Percentiles rank a stretch among this genome's conserved stretches.
Evolutionary conservation across 92 coral and sea anemone species (phyloP).

Genomic region (Zoanthus sansibaricus): DNA sequence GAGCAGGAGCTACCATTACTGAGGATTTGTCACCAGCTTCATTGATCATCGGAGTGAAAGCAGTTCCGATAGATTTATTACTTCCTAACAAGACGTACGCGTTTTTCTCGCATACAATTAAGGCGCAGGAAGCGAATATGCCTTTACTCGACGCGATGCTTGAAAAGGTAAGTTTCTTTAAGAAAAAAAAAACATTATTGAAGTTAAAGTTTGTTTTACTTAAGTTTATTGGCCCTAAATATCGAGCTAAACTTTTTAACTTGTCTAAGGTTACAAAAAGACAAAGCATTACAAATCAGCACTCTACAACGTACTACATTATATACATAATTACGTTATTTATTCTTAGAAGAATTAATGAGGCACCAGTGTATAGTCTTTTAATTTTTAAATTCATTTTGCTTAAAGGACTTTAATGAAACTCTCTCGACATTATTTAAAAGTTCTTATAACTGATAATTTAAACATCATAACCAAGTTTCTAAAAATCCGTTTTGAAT

Average conservation of each 20-base stretch:
- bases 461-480: too few species aligned
- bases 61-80: constrained; percentile 89
- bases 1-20: constrained; percentile 90
- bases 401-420: too few species aligned
- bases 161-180: constrained; percentile 74
- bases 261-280: not conserved
- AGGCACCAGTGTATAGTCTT: too few species aligned
- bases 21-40: constrained; percentile 92
- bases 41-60: constrained; percentile 93
- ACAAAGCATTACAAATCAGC: too few species aligned
- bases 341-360: too few species aligned
- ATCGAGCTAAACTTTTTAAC: not conserved
- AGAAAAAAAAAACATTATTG: not conserved
- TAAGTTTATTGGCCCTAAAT: not conserved
- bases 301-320: too few species aligned
- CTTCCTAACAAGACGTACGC: constrained; percentile 93
- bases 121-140: constrained; percentile 97
- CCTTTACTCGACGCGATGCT: constrained; percentile 93
- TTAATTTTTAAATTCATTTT: too few species aligned
- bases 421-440: too few species aligned
- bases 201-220: not conserved
- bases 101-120: constrained; percentile 96
- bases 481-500: too few species aligned
- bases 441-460: too few species aligned
- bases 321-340: too few species aligned